Evolutionary conservation across 2,113 vertebrate genomes (phyloP).

Genomic region (Cyphomyrus plagiostoma): DNA sequence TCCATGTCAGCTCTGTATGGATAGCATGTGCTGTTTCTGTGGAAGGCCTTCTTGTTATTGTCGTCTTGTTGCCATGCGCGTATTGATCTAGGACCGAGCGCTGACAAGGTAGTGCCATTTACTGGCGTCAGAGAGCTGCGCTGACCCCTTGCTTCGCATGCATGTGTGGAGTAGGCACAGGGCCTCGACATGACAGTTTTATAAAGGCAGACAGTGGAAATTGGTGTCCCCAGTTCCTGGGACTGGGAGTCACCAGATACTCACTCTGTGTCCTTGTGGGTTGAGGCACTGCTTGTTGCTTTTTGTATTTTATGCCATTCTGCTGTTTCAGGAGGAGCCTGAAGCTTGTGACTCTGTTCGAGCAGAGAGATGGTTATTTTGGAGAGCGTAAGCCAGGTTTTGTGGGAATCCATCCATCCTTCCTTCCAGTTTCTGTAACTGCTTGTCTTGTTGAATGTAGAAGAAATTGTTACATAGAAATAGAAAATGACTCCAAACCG

Average conservation of each 20-base stretch:
- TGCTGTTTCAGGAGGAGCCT: not conserved
- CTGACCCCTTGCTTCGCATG: not conserved
- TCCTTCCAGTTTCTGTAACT: not conserved
- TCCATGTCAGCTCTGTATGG: not conserved
- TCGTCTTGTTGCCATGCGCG: not conserved
- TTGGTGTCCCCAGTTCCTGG: not conserved
- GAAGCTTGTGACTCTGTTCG: not conserved
- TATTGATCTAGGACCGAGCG: not conserved
- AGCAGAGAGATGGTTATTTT: not conserved
- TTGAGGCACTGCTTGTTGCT: not conserved
- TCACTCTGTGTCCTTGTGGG: not conserved
- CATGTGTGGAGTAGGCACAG: not conserved
- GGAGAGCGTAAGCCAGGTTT: not conserved
- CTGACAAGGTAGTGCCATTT: not conserved
- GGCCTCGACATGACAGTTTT: not conserved
- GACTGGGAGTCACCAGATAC: not conserved
- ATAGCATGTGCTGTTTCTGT: not conserved
- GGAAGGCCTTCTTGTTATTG: not conserved
- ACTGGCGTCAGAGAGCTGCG: not conserved
- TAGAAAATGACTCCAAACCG: not conserved
- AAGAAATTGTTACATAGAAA: not conserved
- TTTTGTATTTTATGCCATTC: not conserved
- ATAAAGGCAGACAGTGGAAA: not conserved
- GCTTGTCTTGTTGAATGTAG: not conserved
- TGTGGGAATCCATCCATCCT: not conserved